Base-by-base conservation (phyloP, 2,888 invertebrate species). In the Apodemia duryi region DNA sequence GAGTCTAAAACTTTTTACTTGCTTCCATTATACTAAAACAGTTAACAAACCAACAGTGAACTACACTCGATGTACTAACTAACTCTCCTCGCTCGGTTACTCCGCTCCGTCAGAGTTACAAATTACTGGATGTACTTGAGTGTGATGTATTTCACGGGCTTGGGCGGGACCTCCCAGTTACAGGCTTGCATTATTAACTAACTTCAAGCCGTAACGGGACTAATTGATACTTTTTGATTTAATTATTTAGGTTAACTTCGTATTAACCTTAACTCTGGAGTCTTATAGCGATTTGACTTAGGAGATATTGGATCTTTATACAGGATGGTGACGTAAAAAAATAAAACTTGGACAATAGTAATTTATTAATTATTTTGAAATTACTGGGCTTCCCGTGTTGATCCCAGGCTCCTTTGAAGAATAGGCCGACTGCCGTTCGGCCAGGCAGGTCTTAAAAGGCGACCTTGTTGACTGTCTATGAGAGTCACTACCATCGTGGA, bases 101-200 rank as follows among this genome's bases (percentile, higher is more conserved):
- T 21, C 32, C 54, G 29, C 54, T 32, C 29, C 54, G 52, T 52
- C 52, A 28, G 54, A 54, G 54, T 29, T 29, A 54, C 54, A 54
- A 54, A 54, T 54, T 54, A 54, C 54, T 29, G 32, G 29, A 29
- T 29, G 29, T 29, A 32, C 54, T 54, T 10, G 28, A 32, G 29
- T 11, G 29, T 54, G 54, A 54, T 54, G 29, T 29, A 54, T 54
- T 54, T 54, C 32, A 28, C 54, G 13, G 32, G 11, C 32, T 57
- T 2, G 57, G 5, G 57, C 32, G 4, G 32, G 13, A 54, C 32
- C 57, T 57, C 57, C 57, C 11, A 35, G 57, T 57, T 35, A 57
- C 32, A 32, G 35, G n/a, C 57, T 57, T 57, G 57, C 32, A 57
- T 57, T 57, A 57, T 32, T 57, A 32, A 57, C 35, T 57, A 49